phyloP scores from a whole-genome alignment of 2,888 invertebrate genomes.

The Lomographa bimaculata region DNA sequence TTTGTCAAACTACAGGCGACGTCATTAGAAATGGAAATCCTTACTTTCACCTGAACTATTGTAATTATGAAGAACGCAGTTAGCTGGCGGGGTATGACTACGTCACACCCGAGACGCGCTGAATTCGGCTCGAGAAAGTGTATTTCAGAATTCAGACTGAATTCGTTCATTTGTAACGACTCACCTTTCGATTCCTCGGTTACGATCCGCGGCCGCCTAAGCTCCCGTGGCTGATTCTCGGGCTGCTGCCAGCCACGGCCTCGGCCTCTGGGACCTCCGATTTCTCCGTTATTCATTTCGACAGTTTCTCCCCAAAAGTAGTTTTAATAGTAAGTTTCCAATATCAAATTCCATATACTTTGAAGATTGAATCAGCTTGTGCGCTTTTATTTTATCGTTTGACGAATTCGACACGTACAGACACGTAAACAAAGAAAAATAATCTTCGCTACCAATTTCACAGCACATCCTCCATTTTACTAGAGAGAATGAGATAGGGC shows the following conservation, averaged over 20 bases:
- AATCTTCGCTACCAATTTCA: conserved; percentile 59
- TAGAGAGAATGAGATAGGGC: conserved; percentile 28
- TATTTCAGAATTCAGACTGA: conserved; percentile 14
- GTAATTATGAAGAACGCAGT: conserved; percentile 58
- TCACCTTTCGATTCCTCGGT: conserved; percentile 68
- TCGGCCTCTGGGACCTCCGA: conserved; percentile 76
- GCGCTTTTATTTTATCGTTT: conserved; percentile 38
- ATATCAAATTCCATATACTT: conserved; percentile 66
- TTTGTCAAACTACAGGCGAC: conserved; percentile 64
- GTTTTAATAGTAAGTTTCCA: conserved; percentile 42
- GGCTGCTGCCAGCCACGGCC: conserved; percentile 79
- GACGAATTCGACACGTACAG: conserved; percentile 77
- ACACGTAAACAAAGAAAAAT: conserved; percentile 82
- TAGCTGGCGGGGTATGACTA: conserved; percentile 56
- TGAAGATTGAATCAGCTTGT: conserved; percentile 34
- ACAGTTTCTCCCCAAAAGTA: conserved; percentile 25
- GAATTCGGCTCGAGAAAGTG: conserved; percentile 49
- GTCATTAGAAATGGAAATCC: conserved; percentile 76
- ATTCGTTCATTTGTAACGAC: conserved; percentile 1
- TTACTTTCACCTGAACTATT: conserved; percentile 76
- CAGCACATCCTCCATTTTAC: conserved; percentile 71
- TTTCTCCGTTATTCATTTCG: conserved; percentile 82
- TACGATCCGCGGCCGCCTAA: conserved; percentile 68
- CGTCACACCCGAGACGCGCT: conserved; percentile 45
- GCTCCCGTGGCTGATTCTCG: conserved; percentile 73